Conservation (phyloP, 2,113 vertebrate genomes). For the Neolamprologus sp. region DNA sequence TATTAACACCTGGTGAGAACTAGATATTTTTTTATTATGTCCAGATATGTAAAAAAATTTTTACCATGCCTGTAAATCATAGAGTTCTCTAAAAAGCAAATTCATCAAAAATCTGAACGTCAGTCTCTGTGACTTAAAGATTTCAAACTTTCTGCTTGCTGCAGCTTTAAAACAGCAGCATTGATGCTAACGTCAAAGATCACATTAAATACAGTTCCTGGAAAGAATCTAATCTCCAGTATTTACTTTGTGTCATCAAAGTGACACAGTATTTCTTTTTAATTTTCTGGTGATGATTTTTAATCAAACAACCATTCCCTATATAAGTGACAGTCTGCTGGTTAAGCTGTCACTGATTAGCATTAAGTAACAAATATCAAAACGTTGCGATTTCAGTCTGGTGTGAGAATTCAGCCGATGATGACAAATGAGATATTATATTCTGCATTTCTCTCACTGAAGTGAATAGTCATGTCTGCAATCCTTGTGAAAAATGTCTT, state of each 20-base stretch:
- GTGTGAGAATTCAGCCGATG: not conserved
- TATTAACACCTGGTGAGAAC: not conserved
- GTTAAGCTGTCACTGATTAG: not conserved
- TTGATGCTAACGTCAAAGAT: not conserved
- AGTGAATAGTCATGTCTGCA: not conserved
- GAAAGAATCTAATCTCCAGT: not conserved
- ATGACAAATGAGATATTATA: not conserved
- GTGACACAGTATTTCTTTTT: not conserved
- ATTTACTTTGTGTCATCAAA: not conserved
- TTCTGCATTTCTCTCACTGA: not conserved
- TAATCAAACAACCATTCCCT: not conserved
- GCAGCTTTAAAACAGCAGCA: not conserved
- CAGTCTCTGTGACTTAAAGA: not conserved
- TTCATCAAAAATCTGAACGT: not conserved
- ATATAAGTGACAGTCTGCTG: not conserved
- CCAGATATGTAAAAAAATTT: rapidly evolving
- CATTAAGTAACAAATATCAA: not conserved
- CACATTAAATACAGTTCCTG: not conserved
- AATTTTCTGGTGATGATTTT: not conserved
- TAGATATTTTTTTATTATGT: not conserved
- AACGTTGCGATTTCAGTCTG: not conserved
- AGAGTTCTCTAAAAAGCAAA: not conserved
- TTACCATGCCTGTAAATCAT: not conserved
- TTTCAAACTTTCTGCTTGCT: not conserved
- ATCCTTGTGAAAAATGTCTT: conserved; percentile 1